Conservation (phyloP, 2,113 vertebrate species). For the Thymallus thymallus region DNA sequence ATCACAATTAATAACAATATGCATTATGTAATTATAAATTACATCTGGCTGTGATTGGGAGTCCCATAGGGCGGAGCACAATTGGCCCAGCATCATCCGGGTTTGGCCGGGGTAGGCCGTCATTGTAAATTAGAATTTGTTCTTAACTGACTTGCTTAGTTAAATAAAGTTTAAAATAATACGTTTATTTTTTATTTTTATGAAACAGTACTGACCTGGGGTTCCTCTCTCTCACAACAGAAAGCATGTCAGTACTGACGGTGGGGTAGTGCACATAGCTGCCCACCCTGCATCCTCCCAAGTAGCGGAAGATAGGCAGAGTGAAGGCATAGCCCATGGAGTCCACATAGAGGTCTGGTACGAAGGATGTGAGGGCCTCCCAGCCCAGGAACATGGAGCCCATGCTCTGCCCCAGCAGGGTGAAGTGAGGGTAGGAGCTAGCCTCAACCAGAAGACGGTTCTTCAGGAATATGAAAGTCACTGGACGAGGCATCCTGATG, state of each 20-base stretch:
- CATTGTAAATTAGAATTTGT: no score
- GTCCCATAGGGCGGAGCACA: no score
- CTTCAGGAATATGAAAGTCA: constrained; percentile 85
- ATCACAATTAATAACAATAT: no score
- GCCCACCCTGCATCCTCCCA: constrained; percentile 81
- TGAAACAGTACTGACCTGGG: no score
- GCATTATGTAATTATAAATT: no score
- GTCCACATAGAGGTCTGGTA: constrained; percentile 89
- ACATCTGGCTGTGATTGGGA: no score
- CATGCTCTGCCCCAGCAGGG: constrained; percentile 88
- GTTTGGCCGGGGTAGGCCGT: no score
- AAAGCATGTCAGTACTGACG: constrained; percentile 80
- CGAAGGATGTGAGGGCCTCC: constrained; percentile 84
- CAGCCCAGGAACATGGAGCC: constrained; percentile 88
- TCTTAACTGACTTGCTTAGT: no score
- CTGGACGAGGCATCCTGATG: constrained; percentile 78
- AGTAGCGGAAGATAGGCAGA: constrained; percentile 86
- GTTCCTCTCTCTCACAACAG: no score
- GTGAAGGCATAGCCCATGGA: constrained; percentile 96
- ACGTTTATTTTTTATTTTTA: no score
- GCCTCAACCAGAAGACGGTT: constrained; percentile 86
- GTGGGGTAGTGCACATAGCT: constrained; percentile 96
- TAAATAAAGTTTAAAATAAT: no score
- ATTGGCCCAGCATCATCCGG: no score
- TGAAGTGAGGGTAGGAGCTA: constrained; percentile 84